Conservation (phyloP, 1,140 invertebrate species). For the Neodiprion fabricii region DNA sequence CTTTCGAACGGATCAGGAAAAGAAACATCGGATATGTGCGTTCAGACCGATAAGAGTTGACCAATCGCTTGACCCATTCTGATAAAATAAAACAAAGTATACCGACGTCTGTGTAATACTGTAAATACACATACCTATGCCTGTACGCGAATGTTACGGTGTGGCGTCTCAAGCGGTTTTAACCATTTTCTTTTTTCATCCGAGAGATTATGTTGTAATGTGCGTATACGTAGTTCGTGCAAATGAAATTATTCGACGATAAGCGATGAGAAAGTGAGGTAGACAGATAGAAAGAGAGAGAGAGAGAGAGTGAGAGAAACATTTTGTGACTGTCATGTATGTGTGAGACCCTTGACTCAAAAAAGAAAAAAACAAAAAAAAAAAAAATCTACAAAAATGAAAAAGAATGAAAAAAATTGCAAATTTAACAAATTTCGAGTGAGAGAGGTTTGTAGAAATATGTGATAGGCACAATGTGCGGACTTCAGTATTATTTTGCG, state of each 20-base stretch:
- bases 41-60: no score
- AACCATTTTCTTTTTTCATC: slow-evolving; percentile 50
- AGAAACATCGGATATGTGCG: not conserved
- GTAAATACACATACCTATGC: no score
- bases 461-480: slow-evolving; percentile 63
- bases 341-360: slow-evolving; percentile 38
- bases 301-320: no score
- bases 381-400: slow-evolving; percentile 30
- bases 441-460: slow-evolving; percentile 45
- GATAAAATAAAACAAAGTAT: no score
- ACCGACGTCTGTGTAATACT: no score
- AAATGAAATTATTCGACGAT: slow-evolving; percentile 25
- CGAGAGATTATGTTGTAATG: slow-evolving; percentile 27
- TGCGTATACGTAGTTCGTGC: slow-evolving; percentile 24
- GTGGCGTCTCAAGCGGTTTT: slow-evolving; percentile 40
- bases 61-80: no score
- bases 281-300: slow-evolving; percentile 16
- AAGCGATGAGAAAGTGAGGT: slow-evolving; percentile 32
- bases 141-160: slow-evolving; percentile 20
- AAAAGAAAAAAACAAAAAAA: slow-evolving; percentile 18
- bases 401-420: not conserved
- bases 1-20: not conserved
- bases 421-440: not conserved
- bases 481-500: slow-evolving; percentile 64
- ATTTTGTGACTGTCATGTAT: slow-evolving; percentile 18